Percentiles rank a stretch among this genome's conserved stretches.
phyloP scores from a whole-genome alignment of 2,113 vertebrate genomes.

The Centrocercus urophasianus region DNA sequence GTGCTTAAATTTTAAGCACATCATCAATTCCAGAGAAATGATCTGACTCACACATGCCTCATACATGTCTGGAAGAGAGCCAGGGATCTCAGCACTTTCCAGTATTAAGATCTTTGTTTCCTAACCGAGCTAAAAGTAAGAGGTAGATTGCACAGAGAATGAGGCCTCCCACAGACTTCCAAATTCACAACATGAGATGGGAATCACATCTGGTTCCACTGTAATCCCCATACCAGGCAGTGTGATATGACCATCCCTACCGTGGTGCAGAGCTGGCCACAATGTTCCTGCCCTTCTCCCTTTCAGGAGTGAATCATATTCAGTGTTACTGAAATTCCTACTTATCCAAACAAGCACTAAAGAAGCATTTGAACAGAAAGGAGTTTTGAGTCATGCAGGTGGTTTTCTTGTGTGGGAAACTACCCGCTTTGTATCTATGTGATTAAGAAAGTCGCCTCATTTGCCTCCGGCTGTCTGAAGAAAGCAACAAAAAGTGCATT shows the following conservation, averaged over 20 bases:
- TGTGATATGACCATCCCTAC: rapidly evolving
- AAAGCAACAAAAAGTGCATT: conserved; percentile 36
- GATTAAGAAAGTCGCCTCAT: conserved; percentile 63
- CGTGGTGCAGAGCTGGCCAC: background rate
- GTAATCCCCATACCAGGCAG: background rate
- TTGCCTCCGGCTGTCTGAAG: conserved; percentile 37
- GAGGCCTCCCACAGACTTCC: background rate
- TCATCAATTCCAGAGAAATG: conserved; percentile 51
- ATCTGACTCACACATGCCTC: conserved; percentile 59
- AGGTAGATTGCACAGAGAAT: background rate
- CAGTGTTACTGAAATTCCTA: conserved; percentile 47
- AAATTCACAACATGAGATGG: background rate
- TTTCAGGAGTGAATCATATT: conserved; percentile 52
- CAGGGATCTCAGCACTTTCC: conserved; percentile 24
- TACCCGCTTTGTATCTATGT: conserved; percentile 52
- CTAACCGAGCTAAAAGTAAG: background rate
- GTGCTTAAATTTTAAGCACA: conserved; percentile 52
- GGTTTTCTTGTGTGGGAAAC: conserved; percentile 72
- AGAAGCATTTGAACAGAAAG: conserved; percentile 40
- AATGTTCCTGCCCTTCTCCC: conserved; percentile 2
- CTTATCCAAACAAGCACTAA: conserved; percentile 59
- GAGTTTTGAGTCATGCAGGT: conserved; percentile 60
- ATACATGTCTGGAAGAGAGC: conserved; percentile 16
- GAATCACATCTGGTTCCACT: background rate
- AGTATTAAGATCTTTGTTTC: background rate